Conservation (phyloP, 2,113 vertebrate genomes). For the Laterallus jamaicensis region DNA sequence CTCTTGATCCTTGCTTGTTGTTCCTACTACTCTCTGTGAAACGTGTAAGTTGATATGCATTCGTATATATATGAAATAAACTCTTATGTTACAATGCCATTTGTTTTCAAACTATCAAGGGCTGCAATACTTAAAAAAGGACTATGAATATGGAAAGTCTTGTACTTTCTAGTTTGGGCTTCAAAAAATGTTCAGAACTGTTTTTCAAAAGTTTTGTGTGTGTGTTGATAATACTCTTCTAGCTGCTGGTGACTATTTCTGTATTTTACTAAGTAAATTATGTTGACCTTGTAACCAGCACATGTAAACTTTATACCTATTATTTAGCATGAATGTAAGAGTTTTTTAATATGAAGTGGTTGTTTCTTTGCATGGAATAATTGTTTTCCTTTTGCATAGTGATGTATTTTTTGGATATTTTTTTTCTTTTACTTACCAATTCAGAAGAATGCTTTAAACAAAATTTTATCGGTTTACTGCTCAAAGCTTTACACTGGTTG, state of each 20-base stretch:
- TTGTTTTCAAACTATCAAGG: not conserved
- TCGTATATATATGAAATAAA: not conserved
- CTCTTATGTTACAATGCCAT: not conserved
- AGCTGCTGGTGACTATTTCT: not conserved
- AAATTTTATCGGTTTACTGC: not conserved
- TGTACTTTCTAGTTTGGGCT: not conserved
- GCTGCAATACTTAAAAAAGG: not conserved
- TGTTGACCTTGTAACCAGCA: not conserved
- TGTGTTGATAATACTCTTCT: not conserved
- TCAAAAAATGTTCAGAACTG: not conserved
- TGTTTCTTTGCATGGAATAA: not conserved
- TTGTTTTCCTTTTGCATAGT: not conserved
- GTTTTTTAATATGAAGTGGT: not conserved
- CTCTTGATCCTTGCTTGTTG: not conserved
- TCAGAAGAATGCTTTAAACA: not conserved
- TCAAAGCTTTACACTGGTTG: not conserved
- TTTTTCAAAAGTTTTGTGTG: not conserved
- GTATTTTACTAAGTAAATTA: not conserved
- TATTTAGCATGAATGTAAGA: not conserved
- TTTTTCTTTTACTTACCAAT: not conserved
- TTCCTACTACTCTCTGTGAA: not conserved
- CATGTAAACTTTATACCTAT: not conserved
- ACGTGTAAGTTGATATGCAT: not conserved
- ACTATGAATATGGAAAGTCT: not conserved
- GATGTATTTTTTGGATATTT: not conserved